Base-by-base conservation (phyloP, 2,113 vertebrate species). In the Eurystomus gularis region DNA sequence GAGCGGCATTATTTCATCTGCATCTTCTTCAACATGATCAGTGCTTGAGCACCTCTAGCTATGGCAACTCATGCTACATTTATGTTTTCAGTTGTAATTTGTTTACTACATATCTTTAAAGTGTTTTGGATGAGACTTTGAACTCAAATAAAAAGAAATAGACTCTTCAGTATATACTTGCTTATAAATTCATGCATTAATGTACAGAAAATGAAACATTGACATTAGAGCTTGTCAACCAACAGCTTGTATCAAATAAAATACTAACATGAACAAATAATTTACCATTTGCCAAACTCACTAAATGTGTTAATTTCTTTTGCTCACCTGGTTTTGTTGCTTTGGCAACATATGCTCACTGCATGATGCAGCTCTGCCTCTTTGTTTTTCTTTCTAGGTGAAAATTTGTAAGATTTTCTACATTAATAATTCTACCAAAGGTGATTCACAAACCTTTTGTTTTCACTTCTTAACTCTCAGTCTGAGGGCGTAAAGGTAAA, bases 281-380 rank as follows among this genome's bases (percentile, higher is more conserved):
- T 40, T 96, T 95, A 26, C 26, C 9, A 66, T 75, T 92, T 96
- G 7, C 29, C 37, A 44, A 7, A 44, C 31, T 93, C 25, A 52
- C 26, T 60, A 72, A 94, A 82, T 61, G 25, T 80, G 46, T 81
- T 95, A 28, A 85, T 94, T 94, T 97, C n/a, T 88, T 76, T 96
- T 97, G 71, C 71, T 93, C 46, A 95, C 86, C 77, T 97, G 82
- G 10, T 71, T 96, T 96, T 87, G 66, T 76, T 94, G 35, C 79
- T 94, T 69, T 88, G 78, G 82, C 51, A 90, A 79, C 91, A 96
- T 65, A 78, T 29, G 55, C 80, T 93, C 46, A 52, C 35, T 76
- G 49, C 31, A 39, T 48, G 66, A 73, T 33, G 46, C 62, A 90
- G 66, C 20, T 58, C 89, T 49, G 5, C 48, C 8, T 85, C 44